Evolutionary conservation across 2,113 vertebrate species (phyloP).

Genomic region (Hystrix brachyura): DNA sequence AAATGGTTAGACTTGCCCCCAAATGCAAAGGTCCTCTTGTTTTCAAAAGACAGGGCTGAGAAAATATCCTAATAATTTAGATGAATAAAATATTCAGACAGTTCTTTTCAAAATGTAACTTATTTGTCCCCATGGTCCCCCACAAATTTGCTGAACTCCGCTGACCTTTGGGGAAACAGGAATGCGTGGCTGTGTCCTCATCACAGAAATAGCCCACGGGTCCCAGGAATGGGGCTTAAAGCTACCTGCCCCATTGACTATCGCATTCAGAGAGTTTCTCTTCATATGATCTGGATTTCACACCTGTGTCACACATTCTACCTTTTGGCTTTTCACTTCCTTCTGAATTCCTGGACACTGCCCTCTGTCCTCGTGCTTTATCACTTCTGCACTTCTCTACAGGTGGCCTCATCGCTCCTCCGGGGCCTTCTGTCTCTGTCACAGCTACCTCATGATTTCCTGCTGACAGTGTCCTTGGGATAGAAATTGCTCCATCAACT

Average conservation of each 20-base stretch:
- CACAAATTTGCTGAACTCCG: background rate
- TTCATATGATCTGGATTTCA: background rate
- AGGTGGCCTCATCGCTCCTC: background rate
- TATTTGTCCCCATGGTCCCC: background rate
- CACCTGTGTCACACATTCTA: rapidly evolving
- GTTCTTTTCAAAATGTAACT: background rate
- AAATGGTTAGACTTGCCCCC: background rate
- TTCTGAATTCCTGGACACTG: background rate
- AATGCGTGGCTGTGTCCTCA: background rate
- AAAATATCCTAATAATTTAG: background rate
- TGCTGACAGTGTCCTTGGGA: background rate
- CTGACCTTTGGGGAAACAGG: background rate
- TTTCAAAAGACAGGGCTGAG: constrained; percentile 22
- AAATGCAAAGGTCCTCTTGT: background rate
- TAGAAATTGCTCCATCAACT: background rate
- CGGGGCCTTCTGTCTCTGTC: background rate
- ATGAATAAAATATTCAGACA: background rate
- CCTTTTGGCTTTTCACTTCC: background rate
- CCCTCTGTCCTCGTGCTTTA: background rate
- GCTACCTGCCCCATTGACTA: background rate
- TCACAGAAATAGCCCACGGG: background rate
- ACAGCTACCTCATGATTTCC: background rate
- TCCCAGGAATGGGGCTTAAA: background rate
- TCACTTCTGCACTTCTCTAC: background rate
- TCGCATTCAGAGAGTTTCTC: background rate